Base-by-base conservation (phyloP, 2,888 invertebrate genomes). In the Polymixis lichenea region DNA sequence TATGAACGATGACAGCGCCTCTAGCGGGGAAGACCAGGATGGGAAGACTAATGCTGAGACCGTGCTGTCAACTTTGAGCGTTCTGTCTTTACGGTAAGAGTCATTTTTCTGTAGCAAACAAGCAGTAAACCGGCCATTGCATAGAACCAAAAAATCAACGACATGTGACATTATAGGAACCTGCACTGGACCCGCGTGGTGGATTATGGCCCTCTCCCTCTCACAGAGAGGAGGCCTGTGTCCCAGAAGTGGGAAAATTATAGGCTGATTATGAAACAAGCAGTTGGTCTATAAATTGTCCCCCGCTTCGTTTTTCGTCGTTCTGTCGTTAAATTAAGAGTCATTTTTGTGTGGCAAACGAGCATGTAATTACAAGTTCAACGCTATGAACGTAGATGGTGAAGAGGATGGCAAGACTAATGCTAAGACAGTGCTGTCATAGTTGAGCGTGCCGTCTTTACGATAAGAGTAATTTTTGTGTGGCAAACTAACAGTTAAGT, bases 11-110 rank as follows among this genome's bases (percentile, higher is more conserved):
- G 62, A 69, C 1, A 83, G 84, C 1, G 81, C 61, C 7, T 80
- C 80, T 0, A 88, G 85, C 15, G 88, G 90, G 0, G 95, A 92
- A 0, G 95, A 92, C 0, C 94, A 92, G 0, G 97, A 97, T 0
- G 96, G 96, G 0, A 96, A 94, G 82, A 98, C 98, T 0, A 91
- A 97, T 4, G 97, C 97, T 77, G 97, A 98, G 79, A 97, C 98
- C 0, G 95, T 98, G 22, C 95, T 97, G 69, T 98, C 98, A 0
- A 97, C 97, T 0, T 93, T 98, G 11, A 98, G 98, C 69, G 97
- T 97, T 0, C 94, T 98, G 11, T 98, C 98, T 17, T 86, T 96
- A 75, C 93, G 96, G 96, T 96, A 86, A 78, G 82, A 1, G 1
- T 49, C 8, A 55, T 25, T 55, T 62, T 75, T 62, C 32, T 49